phyloP scores from a whole-genome alignment of 2,113 vertebrate genomes.

The Geothlypis trichas region DNA sequence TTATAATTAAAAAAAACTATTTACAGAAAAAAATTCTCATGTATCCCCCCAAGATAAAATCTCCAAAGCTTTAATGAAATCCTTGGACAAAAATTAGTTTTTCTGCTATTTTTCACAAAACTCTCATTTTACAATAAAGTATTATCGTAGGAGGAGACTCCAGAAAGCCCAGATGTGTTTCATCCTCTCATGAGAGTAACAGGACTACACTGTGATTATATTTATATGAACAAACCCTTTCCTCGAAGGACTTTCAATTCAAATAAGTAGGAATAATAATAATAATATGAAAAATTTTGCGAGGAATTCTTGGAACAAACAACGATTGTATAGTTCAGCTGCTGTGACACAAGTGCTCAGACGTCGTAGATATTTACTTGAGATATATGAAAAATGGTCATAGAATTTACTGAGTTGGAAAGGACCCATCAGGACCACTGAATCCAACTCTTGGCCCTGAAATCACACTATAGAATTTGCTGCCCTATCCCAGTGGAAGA shows the following conservation, averaged over 20 bases:
- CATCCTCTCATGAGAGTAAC: neutral
- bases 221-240: neutral
- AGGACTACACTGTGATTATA: neutral
- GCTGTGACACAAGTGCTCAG: neutral
- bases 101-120: neutral
- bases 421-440: too few species aligned
- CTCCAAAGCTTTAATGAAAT: neutral
- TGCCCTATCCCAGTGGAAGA: fast-evolving
- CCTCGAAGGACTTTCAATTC: neutral
- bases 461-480: neutral
- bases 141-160: neutral
- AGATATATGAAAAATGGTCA: neutral
- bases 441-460: neutral
- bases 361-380: neutral
- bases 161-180: neutral
- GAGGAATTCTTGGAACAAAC: neutral
- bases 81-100: neutral
- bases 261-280: neutral
- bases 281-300: neutral
- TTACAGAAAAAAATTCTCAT: neutral
- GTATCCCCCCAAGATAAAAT: neutral
- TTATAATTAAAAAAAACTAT: neutral
- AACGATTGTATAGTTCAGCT: neutral
- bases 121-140: neutral
- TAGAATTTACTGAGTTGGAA: neutral